Percentiles rank a stretch among this genome's conserved stretches.
These are phyloP conservation scores for Cheirogaleus major DNA, from an alignment of 2,797 vertebrate genomes.

Conservation along the genomic window DNA sequence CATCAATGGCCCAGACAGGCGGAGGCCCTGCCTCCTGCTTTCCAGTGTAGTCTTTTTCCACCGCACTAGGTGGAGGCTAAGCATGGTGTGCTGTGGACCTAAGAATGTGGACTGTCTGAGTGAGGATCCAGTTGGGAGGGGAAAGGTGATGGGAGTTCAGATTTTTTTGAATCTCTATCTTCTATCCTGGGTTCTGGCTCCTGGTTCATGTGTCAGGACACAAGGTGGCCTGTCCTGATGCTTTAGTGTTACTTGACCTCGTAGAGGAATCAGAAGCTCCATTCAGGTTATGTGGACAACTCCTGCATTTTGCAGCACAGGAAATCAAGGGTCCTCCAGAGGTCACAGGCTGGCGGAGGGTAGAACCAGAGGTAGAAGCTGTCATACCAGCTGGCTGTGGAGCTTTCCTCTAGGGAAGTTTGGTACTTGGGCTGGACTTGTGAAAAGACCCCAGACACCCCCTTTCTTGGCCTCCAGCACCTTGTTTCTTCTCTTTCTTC, in stretches of 20 bases:
- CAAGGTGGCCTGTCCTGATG: background rate
- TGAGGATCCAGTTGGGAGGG: background rate
- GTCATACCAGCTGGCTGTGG: too few relatives aligned
- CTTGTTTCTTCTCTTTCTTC: background rate
- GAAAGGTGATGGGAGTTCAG: background rate
- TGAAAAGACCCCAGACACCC: background rate
- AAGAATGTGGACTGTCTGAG: background rate
- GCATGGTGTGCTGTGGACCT: rapidly evolving
- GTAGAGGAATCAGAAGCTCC: background rate
- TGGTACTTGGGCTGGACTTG: background rate
- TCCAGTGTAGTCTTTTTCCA: background rate
- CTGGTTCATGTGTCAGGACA: background rate
- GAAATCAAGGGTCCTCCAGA: background rate
- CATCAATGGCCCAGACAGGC: background rate
- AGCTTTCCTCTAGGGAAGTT: background rate
- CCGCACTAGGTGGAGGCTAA: background rate
- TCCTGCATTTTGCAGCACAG: background rate
- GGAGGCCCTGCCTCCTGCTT: background rate
- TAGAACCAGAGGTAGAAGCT: background rate
- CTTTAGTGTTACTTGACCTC: background rate
- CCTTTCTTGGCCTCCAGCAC: background rate
- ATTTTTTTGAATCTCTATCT: background rate
- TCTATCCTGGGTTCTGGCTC: background rate
- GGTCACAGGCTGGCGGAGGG: background rate
- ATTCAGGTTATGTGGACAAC: background rate